A percentile compares a stretch with the other conserved stretches of the same genome.
These are phyloP conservation scores for Ursus arctos DNA, from an alignment of 2,113 vertebrate genomes.

Conservation along the genomic window DNA sequence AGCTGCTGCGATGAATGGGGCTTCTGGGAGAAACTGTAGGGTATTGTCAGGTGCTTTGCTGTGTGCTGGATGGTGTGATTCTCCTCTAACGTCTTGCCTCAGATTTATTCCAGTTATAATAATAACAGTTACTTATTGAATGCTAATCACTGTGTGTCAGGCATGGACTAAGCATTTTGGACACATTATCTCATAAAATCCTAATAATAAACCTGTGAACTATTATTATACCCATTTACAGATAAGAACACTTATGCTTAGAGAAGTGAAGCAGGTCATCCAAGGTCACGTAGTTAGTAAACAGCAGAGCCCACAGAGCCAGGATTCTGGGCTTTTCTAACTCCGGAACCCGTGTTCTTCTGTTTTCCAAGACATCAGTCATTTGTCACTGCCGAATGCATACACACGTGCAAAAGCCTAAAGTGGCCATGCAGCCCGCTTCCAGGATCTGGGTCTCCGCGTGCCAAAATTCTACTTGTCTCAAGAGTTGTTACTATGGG, in stretches of 20 bases:
- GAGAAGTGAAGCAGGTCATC: neutral
- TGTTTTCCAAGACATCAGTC: neutral
- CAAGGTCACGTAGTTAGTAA: neutral
- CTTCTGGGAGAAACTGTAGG: neutral
- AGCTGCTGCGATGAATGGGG: neutral
- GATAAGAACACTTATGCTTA: neutral
- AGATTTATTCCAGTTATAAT: neutral
- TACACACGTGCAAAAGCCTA: neutral
- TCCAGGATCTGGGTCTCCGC: neutral
- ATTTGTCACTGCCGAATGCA: neutral
- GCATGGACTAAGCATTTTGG: neutral
- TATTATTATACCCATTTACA: neutral
- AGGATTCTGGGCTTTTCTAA: neutral
- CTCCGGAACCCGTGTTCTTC: neutral
- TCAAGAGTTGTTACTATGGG: neutral
- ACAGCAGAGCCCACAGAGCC: neutral
- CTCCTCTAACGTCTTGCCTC: neutral
- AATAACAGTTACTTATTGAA: constrained; percentile 3
- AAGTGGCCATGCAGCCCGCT: neutral
- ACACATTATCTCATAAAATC: neutral
- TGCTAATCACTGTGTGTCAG: neutral
- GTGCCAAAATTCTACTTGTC: neutral
- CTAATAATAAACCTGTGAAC: neutral
- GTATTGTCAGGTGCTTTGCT: neutral
- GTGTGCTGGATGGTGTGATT: neutral